A percentile compares a stretch with the other conserved stretches of the same genome.
These are phyloP conservation scores for Pseudoips prasinana DNA, from an alignment of 2,888 invertebrate genomes.

Conservation along the genomic window DNA sequence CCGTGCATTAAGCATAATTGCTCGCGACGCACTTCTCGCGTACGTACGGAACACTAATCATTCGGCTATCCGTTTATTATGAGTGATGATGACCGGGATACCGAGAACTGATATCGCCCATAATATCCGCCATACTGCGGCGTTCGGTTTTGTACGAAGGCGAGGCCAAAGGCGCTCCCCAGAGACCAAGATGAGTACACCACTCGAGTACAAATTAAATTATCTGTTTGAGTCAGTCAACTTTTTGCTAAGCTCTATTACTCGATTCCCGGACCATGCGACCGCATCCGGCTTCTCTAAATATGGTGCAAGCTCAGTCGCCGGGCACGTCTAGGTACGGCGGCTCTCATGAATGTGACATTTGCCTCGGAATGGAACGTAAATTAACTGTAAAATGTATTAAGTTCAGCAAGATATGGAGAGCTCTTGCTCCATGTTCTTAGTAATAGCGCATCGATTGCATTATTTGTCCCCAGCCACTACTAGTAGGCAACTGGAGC, in stretches of 20 bases:
- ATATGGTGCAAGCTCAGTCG: slow-evolving; percentile 9
- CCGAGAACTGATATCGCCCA: neutral
- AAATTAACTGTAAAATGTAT: slow-evolving; percentile 6
- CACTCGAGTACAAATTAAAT: slow-evolving; percentile 5
- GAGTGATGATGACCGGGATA: slow-evolving; percentile 2
- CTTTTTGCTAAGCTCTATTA: slow-evolving; percentile 7
- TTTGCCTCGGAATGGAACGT: slow-evolving; percentile 3
- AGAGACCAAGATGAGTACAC: slow-evolving; percentile 1
- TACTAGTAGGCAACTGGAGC: neutral
- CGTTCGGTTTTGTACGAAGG: no score
- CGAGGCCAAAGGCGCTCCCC: neutral
- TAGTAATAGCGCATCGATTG: neutral
- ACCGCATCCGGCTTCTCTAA: slow-evolving; percentile 11
- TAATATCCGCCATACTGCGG: no score
- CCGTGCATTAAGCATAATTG: slow-evolving; percentile 4
- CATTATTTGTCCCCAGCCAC: neutral
- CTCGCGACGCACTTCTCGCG: slow-evolving; percentile 5
- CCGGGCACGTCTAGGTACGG: neutral
- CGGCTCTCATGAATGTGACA: slow-evolving; percentile 6
- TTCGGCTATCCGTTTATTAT: slow-evolving; percentile 6
- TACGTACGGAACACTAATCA: slow-evolving; percentile 1
- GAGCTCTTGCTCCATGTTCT: neutral
- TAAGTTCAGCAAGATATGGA: slow-evolving; percentile 2
- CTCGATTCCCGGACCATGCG: slow-evolving; percentile 1
- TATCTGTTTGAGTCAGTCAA: slow-evolving; percentile 3